phyloP scores from a whole-genome alignment of 1,140 invertebrate species.

The Megalonaias nervosa region DNA sequence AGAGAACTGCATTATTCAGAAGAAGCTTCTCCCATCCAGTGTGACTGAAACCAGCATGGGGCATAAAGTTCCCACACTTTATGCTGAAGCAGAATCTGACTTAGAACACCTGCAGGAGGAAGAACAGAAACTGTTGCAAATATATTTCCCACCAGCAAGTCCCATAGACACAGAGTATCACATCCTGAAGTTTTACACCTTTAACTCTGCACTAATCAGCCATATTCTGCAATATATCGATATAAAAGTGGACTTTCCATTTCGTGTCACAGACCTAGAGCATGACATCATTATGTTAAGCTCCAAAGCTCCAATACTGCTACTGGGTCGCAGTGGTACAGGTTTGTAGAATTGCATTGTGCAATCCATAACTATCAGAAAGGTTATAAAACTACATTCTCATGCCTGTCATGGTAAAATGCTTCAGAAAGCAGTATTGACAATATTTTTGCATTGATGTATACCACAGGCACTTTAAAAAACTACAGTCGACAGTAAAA shows the following conservation, averaged over 20 bases:
- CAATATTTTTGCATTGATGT: too few species aligned
- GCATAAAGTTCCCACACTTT: slow-evolving; percentile 15
- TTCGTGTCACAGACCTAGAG: slow-evolving; percentile 44
- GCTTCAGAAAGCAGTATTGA: too few species aligned
- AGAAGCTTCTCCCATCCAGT: slow-evolving; percentile 53
- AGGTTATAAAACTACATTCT: too few species aligned
- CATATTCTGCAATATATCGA: slow-evolving; percentile 7
- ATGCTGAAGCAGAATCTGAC: slow-evolving; percentile 7
- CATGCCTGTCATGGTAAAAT: too few species aligned
- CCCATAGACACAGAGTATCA: slow-evolving; percentile 37
- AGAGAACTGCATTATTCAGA: slow-evolving; percentile 57
- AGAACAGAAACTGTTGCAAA: slow-evolving; percentile 1
- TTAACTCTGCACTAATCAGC: slow-evolving; percentile 27
- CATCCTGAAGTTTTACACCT: slow-evolving; percentile 45
- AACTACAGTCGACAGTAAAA: too few species aligned
- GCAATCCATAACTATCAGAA: too few species aligned
- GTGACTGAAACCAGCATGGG: slow-evolving; percentile 15
- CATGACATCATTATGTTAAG: slow-evolving; percentile 42
- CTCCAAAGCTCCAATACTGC: slow-evolving; percentile 29
- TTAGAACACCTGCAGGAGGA: neutral
- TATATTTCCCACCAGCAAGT: slow-evolving; percentile 25
- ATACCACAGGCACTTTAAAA: too few species aligned
- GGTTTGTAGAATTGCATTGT: slow-evolving; percentile 31
- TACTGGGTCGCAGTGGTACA: slow-evolving; percentile 48
- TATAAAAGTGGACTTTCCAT: slow-evolving; percentile 41